Evolutionary conservation across 64 coral and sea anemone species (phyloP), one percentile per base, ranked within the genome.

Genomic region (Catalaphyllia jardinei): DNA sequence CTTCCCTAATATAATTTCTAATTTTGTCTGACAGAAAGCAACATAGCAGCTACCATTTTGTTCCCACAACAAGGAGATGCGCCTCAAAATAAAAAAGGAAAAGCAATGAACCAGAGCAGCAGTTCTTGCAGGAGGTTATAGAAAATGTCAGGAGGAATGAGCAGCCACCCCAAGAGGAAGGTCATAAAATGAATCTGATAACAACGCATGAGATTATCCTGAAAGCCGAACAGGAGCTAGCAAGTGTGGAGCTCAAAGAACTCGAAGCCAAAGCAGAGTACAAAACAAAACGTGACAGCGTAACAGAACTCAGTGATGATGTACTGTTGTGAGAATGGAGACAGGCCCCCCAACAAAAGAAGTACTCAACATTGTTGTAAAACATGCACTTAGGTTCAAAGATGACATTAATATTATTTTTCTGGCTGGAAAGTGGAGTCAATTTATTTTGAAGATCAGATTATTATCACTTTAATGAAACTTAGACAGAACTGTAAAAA

Each of bases 381-480:
- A 28, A 60, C 49, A 88, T 88, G 52, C 54, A 50, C 51, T 88
- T 30, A 57, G 72, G 54, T 88, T 88, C 22, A 88, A 88, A 75
- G 86, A 88, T 88, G 51, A 25, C 19, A 88, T 88, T n/a, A n/a
- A 39, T 55, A 20, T 76, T 88, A 88, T 62, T 88, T 75, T 76
- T 27, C 46, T 75, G 86, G 86, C 28, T 88, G 72, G 86, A 75
- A 28, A 33, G 86, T 88, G 51, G 73, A 88, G n/a, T 62, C 73
- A 12, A 75, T 88, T 12, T 76, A 5, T 76, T 88, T 88, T 88
- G 86, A 88, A 88, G 86, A 76, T 54, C 86, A 88, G 72, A 88
- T 88, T 59, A 76, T 88, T 60, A 88, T 88, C 76, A 88, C 54
- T 88, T 87, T 88, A 75, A 88, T 88, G 86, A 88, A 76, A 88